These are phyloP conservation scores for Kryphioiulus occultus DNA, from an alignment of 2,888 invertebrate genomes.

Conservation along the genomic window DNA sequence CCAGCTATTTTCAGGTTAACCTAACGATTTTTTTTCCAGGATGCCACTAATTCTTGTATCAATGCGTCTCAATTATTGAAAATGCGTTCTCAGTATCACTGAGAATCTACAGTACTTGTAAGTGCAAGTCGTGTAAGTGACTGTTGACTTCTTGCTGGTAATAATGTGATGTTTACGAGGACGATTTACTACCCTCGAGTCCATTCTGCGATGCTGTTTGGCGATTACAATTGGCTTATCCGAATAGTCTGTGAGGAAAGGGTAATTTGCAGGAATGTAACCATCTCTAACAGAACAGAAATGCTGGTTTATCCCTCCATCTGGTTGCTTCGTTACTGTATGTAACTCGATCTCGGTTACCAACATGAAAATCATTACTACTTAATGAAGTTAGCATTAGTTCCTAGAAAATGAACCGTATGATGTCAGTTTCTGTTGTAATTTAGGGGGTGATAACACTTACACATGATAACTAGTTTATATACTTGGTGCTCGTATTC, in stretches of 20 bases:
- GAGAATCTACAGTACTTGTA: not conserved
- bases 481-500: no score
- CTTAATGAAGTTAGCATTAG: no score
- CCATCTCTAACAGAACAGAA: not conserved
- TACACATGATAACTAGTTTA: no score
- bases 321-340: not conserved
- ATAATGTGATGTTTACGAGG: not conserved
- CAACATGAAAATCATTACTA: no score
- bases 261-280: not conserved
- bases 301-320: not conserved
- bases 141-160: not conserved
- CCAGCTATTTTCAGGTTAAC: no score
- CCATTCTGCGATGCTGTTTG: not conserved
- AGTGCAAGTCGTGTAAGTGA: not conserved
- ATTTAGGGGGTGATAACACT: no score
- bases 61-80: not conserved
- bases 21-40: not conserved
- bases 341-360: no score
- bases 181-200: not conserved
- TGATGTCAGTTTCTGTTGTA: no score
- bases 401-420: no score
- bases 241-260: not conserved
- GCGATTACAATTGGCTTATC: not conserved
- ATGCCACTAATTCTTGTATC: not conserved
- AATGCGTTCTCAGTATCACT: not conserved